Evolutionary conservation across 2,113 vertebrate species (phyloP).

Genomic region (Anthoscopus minutus): DNA sequence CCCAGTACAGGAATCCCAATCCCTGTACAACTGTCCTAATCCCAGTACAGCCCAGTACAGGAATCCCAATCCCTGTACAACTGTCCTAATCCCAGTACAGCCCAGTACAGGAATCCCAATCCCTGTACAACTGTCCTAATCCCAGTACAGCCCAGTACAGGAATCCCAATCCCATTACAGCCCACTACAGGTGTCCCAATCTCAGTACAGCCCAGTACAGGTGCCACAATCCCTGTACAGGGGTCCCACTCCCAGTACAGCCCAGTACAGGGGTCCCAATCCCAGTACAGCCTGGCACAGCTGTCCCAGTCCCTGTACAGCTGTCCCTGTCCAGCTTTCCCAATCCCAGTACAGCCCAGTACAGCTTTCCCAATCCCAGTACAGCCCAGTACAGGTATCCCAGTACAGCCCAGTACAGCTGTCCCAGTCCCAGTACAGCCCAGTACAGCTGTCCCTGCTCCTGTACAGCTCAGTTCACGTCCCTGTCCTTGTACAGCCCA

Average conservation of each 20-base stretch:
- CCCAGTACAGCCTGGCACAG: not conserved
- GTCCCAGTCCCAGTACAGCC: not conserved
- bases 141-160: not conserved
- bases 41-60: not conserved
- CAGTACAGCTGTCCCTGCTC: not conserved
- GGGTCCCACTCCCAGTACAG: not conserved
- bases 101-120: not conserved
- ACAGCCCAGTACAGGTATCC: not conserved
- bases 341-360: not conserved
- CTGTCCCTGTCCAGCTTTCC: too few relatives aligned
- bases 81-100: too few relatives aligned
- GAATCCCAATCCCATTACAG: not conserved
- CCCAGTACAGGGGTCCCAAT: rapidly evolving
- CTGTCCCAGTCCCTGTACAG: rapidly evolving
- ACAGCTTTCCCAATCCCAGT: too few relatives aligned
- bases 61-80: not conserved
- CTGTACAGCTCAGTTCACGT: not conserved
- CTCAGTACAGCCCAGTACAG: not conserved
- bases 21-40: not conserved
- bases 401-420: too few relatives aligned
- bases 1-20: too few relatives aligned
- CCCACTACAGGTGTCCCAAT: not conserved
- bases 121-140: too few relatives aligned
- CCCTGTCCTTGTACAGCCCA: not conserved
- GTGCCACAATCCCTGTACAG: not conserved